phyloP scores from a whole-genome alignment of 2,113 vertebrate species.

The Oncorhynchus kisutch region DNA sequence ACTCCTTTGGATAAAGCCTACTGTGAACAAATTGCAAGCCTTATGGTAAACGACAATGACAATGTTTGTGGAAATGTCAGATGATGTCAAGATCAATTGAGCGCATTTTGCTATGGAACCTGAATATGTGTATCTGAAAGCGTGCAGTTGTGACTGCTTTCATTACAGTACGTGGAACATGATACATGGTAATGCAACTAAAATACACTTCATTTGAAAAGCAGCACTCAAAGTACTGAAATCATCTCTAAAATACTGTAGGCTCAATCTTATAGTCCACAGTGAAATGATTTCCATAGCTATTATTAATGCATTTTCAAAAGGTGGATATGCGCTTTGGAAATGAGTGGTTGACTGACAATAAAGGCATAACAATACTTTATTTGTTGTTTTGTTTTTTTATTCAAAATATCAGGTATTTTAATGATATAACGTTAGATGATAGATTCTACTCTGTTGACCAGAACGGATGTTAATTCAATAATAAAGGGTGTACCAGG shows the following conservation, averaged over 20 bases:
- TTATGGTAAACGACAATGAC: background rate
- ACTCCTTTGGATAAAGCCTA: background rate
- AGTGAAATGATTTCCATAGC: background rate
- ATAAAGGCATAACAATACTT: slow-evolving; percentile 46
- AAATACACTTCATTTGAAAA: background rate
- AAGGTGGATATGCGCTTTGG: background rate
- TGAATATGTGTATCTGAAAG: slow-evolving; percentile 27
- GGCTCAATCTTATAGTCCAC: slow-evolving; percentile 3
- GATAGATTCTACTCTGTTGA: background rate
- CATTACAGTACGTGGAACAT: background rate
- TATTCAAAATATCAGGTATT: background rate
- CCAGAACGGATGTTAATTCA: background rate
- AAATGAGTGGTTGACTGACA: slow-evolving; percentile 37
- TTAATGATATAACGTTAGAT: background rate
- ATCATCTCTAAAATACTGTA: background rate
- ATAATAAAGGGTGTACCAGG: background rate
- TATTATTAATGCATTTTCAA: slow-evolving; percentile 11
- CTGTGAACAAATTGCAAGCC: background rate
- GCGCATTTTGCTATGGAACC: slow-evolving; percentile 14
- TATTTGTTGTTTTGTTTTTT: background rate
- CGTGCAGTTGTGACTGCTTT: slow-evolving; percentile 2
- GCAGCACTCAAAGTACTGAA: background rate
- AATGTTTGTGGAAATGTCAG: background rate
- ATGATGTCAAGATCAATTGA: background rate
- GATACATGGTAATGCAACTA: background rate